Conservation (phyloP, 2,797 vertebrate species). For the Mus minutoides region DNA sequence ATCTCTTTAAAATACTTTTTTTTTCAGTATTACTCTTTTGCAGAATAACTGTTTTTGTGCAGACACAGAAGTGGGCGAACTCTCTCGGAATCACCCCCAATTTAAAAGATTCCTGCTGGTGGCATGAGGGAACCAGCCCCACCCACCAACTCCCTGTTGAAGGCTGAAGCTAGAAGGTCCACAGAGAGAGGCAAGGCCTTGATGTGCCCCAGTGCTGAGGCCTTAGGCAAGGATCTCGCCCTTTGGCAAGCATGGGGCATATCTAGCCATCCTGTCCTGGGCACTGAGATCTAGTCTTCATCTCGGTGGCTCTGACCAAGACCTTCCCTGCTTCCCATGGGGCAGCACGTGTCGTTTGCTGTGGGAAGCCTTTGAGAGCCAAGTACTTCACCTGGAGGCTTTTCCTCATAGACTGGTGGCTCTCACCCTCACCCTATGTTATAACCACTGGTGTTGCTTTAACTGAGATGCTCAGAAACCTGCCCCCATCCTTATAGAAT, state of each 20-base stretch:
- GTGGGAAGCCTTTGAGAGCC: background rate
- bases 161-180: background rate
- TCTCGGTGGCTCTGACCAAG: rapidly evolving
- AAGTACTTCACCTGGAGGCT: background rate
- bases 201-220: background rate
- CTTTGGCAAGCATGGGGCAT: background rate
- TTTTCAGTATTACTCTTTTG: conserved; percentile 70
- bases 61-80: background rate
- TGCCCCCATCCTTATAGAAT: background rate
- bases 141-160: background rate
- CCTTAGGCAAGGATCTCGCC: background rate
- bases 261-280: background rate
- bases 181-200: background rate
- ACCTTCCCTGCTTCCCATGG: background rate
- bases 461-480: background rate
- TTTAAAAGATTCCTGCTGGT: background rate
- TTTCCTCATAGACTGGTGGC: background rate
- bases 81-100: background rate
- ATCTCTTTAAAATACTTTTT: background rate
- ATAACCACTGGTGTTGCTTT: background rate
- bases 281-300: rapidly evolving
- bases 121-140: background rate
- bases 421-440: background rate
- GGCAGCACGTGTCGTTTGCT: background rate
- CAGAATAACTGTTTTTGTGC: conserved; percentile 38